Evolutionary conservation across 2,797 vertebrate genomes (phyloP), one percentile per base, ranked within the genome.

Genomic region (Cynodonichthys magdalenae): DNA sequence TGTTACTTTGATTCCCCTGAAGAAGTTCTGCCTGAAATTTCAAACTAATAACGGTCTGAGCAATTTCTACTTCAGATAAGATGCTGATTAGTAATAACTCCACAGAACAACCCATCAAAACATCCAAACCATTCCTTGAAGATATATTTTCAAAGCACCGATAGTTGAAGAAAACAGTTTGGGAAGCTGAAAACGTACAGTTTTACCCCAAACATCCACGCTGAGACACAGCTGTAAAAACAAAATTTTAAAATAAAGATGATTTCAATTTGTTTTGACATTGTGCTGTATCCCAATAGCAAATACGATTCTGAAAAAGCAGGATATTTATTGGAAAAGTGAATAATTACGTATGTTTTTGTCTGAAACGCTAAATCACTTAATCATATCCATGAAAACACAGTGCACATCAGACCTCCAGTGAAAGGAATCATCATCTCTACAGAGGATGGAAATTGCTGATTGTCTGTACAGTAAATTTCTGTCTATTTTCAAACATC

Each of bases 401-500:
- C 24, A 3, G 29, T 19, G 28, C 24, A 56, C 2, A 46, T 34
- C 63, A 71, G 29, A 63, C 27, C 51, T 52, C 17, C 28, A 65
- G 18, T 56, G 20, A 74, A 68, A 59, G 18, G 18, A 63, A 36
- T 59, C 56, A 61, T 53, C 20, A 15, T 34, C 41, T 65, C 24
- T 31, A 46, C 49, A 52, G 39, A 39, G 36, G 51, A 62, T 12
- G 18, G 45, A 56, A 36, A 58, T 53, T 59, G 44, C 61, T 54
- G 60, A 67, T 52, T 80, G 47, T 56, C 47, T 39, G 44, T 63
- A 49, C 49, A 54, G 31, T 66, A 3, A 59, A 63, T 68, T 78
- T 72, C 58, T 64, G 55, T 74, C 46, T 75, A 51, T 67, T 79
- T 77, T 56, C 66, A 72, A 71, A 82, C 66, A 60, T 75, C 60